A percentile compares a stretch with the other conserved stretches of the same genome.
Conservation (phyloP, 2,888 invertebrate genomes). For the Apamea crenata region DNA sequence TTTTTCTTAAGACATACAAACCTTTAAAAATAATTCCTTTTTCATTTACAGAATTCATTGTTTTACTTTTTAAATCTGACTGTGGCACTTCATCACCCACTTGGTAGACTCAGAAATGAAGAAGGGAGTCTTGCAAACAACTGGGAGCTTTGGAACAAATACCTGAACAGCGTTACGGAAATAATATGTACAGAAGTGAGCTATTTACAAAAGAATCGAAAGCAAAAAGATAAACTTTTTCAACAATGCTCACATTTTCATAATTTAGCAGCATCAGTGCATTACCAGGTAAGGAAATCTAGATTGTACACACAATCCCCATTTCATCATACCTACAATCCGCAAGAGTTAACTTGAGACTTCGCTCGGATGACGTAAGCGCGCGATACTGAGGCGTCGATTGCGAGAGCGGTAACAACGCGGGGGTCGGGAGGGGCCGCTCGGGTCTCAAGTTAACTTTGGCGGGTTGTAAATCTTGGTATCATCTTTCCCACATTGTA, state of each 20-base stretch:
- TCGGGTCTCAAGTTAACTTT: too few relatives aligned
- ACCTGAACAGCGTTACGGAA: slow-evolving; percentile 81
- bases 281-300: slow-evolving; percentile 81
- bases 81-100: slow-evolving; percentile 83
- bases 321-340: background rate
- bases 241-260: slow-evolving; percentile 75
- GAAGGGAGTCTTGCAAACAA: slow-evolving; percentile 80
- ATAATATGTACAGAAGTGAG: slow-evolving; percentile 81
- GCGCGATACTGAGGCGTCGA: too few relatives aligned
- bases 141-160: slow-evolving; percentile 83
- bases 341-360: background rate
- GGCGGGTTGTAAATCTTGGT: background rate
- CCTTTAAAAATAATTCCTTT: background rate
- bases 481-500: background rate
- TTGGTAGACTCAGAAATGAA: slow-evolving; percentile 74
- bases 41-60: slow-evolving; percentile 75
- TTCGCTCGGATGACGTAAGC: background rate
- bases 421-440: too few relatives aligned
- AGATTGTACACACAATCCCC: background rate
- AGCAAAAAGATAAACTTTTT: slow-evolving; percentile 72
- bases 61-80: slow-evolving; percentile 81
- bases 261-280: slow-evolving; percentile 80
- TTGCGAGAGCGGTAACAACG: background rate
- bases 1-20: background rate
- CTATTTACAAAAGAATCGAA: slow-evolving; percentile 78